Base-by-base conservation (phyloP, 2,888 invertebrate species). In the Cosmopolites sordidus region DNA sequence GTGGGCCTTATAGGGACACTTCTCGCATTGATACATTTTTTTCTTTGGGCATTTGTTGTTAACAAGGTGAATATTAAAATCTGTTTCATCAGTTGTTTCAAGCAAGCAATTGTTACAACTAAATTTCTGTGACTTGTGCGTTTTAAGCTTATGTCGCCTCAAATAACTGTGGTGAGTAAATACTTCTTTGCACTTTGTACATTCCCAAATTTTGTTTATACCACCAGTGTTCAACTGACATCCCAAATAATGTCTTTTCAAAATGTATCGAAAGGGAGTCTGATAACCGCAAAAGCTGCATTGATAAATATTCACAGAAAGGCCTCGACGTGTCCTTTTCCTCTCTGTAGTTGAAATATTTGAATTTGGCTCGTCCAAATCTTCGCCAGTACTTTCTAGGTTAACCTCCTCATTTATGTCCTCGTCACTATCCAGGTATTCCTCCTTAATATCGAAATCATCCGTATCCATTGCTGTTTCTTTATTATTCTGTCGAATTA, bases 221-320 rank as follows among this genome's bases (percentile, higher is more conserved):
- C 1, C 14, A 37, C 27, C 38, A 12, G 6, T 8, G 11, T 39
- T 14, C 47, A 47, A 2, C 39, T 47, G 16, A 22, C 38, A 46
- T 22, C n/a, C 9, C 9, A 16, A 16, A 6, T 33, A 33, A 18
- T 45, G 45, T 8, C 12, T 2, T 22, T 45, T 45, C 1, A 45
- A 15, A 18, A 18, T 38, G 38, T 38, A 18, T 45, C 38, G 17
- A 18, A 16, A 37, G 1, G 45, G 45, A 2, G 45, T 38, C 8
- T 45, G 45, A 38, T 17, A 45, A 16, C 38, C 33, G 15, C 45
- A 45, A 6, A 38, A 45, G 15, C 15, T 22, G 45, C 45, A 45
- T 11, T 45, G 38, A 8, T 15, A 45, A 8, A 45, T 18, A n/a
- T 12, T 33, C 4, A 33, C 12, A 4, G 33, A 33, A 8, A 22